Percentiles rank a stretch among this genome's conserved stretches.
Conservation (phyloP, 1,140 invertebrate species). For the Drosophila ironensis region DNA sequence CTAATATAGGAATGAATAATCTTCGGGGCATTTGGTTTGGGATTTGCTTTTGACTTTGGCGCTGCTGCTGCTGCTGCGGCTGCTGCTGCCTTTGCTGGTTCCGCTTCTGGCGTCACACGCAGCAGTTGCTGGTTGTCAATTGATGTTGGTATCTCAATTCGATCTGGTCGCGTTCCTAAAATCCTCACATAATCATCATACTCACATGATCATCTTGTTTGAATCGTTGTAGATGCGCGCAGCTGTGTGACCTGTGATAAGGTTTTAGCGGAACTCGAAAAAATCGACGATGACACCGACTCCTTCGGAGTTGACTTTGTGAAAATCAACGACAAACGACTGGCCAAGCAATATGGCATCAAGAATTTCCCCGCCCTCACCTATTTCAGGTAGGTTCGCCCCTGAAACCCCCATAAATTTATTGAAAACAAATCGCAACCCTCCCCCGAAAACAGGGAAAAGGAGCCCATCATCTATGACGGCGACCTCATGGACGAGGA, state of each 20-base stretch:
- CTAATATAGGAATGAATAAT: conserved; percentile 66
- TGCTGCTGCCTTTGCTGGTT: not conserved
- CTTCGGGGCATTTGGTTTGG: conserved; percentile 50
- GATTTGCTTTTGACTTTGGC: too few species aligned
- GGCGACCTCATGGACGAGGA: conserved; percentile 97
- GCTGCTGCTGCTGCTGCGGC: not conserved
- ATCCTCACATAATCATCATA: not conserved
- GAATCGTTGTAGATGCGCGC: conserved; percentile 87
- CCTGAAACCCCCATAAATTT: not conserved
- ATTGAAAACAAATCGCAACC: not conserved
- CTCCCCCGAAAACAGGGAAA: conserved; percentile 85
- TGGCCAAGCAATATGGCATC: conserved; percentile 97
- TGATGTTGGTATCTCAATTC: conserved; percentile 64
- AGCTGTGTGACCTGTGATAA: conserved; percentile 96
- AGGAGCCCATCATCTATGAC: conserved; percentile 96
- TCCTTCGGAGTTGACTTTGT: conserved; percentile 96
- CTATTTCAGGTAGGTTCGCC: conserved; percentile 87
- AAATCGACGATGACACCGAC: conserved; percentile 97
- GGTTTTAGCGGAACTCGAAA: conserved; percentile 94
- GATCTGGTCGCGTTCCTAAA: conserved; percentile 6
- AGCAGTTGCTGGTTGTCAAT: conserved; percentile 73
- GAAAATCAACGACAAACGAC: conserved; percentile 97
- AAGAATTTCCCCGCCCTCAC: conserved; percentile 96
- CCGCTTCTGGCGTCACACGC: conserved; percentile 50
- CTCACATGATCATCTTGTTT: not conserved